Conservation (phyloP, 2,888 invertebrate genomes). For the Autographa pulchrina region DNA sequence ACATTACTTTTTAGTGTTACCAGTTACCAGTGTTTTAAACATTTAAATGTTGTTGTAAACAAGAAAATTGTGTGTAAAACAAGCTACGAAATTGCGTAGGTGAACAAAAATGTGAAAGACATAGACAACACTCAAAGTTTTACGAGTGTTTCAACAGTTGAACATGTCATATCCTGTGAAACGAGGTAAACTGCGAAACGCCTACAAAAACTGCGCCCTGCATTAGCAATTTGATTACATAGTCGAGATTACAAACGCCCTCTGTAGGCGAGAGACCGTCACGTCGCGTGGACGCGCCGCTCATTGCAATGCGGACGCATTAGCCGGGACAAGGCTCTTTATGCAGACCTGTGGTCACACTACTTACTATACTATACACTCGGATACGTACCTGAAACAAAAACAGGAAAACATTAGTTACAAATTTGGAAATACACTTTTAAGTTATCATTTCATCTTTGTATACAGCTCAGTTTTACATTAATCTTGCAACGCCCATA, state of each 20-base stretch:
- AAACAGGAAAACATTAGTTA: conserved; percentile 22
- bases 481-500: background rate
- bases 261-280: conserved; percentile 74
- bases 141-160: conserved; percentile 43
- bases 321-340: conserved; percentile 44
- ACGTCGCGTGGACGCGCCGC: conserved; percentile 69
- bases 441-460: background rate
- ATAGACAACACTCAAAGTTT: conserved; percentile 49
- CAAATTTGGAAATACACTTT: background rate
- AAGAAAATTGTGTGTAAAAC: conserved; percentile 46
- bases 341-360: conserved; percentile 45
- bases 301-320: conserved; percentile 68
- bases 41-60: conserved; percentile 37
- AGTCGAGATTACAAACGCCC: conserved; percentile 74
- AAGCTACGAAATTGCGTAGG: conserved; percentile 40
- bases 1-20: conserved; percentile 16
- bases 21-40: conserved; percentile 33
- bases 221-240: conserved; percentile 74
- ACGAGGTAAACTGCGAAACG: conserved; percentile 48
- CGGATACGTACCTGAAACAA: conserved; percentile 68
- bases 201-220: conserved; percentile 64
- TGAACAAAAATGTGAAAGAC: conserved; percentile 41
- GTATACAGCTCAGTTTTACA: background rate
- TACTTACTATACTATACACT: conserved; percentile 45
- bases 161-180: conserved; percentile 53